phyloP scores from a whole-genome alignment of 2,888 invertebrate genomes.

The Noctua janthina region DNA sequence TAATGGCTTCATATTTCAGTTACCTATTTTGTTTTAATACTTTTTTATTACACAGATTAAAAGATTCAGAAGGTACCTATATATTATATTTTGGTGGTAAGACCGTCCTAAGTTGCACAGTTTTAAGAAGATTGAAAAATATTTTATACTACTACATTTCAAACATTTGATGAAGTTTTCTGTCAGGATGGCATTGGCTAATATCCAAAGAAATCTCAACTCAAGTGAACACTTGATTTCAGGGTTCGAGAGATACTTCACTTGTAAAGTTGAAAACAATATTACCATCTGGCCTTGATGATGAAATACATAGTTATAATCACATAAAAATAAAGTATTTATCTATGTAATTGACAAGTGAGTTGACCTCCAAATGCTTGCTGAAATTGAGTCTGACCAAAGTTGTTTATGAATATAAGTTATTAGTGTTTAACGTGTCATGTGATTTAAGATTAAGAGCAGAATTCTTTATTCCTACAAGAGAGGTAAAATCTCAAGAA shows the following conservation, averaged over 20 bases:
- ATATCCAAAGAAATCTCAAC: neutral
- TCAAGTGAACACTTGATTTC: conserved; percentile 4
- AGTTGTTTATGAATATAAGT: neutral
- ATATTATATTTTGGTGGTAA: neutral
- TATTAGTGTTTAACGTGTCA: neutral
- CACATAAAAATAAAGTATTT: neutral
- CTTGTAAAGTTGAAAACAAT: conserved; percentile 8
- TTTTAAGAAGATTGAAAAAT: neutral
- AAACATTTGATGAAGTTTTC: neutral
- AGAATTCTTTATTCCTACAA: neutral
- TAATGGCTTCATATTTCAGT: conserved; percentile 1
- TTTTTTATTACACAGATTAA: neutral
- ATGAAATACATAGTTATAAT: neutral
- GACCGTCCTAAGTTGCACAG: neutral
- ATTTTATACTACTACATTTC: neutral
- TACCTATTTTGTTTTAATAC: neutral
- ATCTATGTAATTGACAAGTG: neutral
- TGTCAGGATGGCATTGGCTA: neutral
- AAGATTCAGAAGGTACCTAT: neutral
- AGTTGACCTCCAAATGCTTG: conserved; percentile 1
- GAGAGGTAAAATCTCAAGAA: neutral
- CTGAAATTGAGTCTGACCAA: no score
- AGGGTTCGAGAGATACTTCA: conserved; percentile 16
- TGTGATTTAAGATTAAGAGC: neutral
- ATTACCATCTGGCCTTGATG: neutral